Base-by-base conservation (phyloP, 2,888 invertebrate genomes). In the Labia minor region DNA sequence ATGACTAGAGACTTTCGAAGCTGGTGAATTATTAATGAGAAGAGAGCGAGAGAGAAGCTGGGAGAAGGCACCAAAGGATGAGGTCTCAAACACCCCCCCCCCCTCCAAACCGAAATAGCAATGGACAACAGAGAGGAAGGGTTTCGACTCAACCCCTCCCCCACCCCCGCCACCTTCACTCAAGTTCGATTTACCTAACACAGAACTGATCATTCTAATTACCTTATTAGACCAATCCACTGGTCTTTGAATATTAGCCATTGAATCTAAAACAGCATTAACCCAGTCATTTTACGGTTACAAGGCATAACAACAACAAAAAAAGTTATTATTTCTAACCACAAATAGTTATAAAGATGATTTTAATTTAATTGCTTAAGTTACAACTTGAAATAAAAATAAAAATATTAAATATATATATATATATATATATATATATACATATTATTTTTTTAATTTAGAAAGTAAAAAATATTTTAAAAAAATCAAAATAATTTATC, bases 1-100 rank as follows among this genome's bases (percentile, higher is more conserved):
- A 49, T 49, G 49, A 49, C 49, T 49, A 49, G 49, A 49, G 49
- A 49, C 49, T 49, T 49, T 49, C 49, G 49, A 49, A 49, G 49
- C 49, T 49, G 49, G 49, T 49, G 49, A 49, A 49, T 49, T 49
- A 49, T 49, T 49, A 49, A 49, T 49, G 49, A 49, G 49, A 49
- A 49, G 49, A 49, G 49, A 49, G 49, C 3, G n/a, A 10, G 49
- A 49, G 49, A 14, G 49, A 49, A 16, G 16, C n/a, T 49, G 49
- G 33, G 49, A 49, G 49, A 49, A 49, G n/a, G 16, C 16, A 3
- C 49, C n/a, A 49, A 49, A 49, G 49, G 49, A 49, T 49, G 49
- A 33, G 49, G 14, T 14, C 49, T 26, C 26, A 26, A n/a, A n/a
- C n/a, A n/a, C n/a, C n/a, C n/a, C n/a, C 33, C 33, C 33, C 33